Evolutionary conservation across 2,888 invertebrate genomes (phyloP), one percentile per base, ranked within the genome.

Genomic region (Epicampocera succincta): DNA sequence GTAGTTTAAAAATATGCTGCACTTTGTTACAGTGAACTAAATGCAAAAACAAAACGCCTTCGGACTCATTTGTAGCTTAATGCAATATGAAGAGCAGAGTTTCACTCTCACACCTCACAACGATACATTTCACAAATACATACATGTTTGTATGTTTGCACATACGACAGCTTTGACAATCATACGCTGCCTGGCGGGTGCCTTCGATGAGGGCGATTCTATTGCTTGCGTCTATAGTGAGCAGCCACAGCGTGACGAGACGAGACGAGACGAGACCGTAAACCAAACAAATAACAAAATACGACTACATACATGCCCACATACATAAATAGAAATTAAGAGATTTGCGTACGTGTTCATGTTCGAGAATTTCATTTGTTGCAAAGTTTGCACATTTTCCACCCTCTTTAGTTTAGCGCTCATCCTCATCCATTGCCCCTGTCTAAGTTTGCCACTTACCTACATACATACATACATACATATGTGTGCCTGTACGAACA

Each of bases 21-120:
- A 66, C 11, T 54, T 56, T 40, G 15, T 15, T 69, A 46, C 52
- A 76, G 44, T 46, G n/a, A 42, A 63, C 0, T 0, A 54, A 38
- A 42, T 40, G 15, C 12, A 56, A 65, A 50, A 65, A 29, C 50
- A 65, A 72, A 78, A 78, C 42, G 77, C 58, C 65, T 65, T 78
- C 58, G 60, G 58, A 72, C 65, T 78, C 54, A 72, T 74, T 65
- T 72, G 56, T 73, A 65, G 58, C 65, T 78, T 74, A 82, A 77
- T n/a, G n/a, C n/a, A n/a, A n/a, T 74, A 65, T 61, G 78, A 78
- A 77, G n/a, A 33, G 33, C 17, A 19, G 40, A 65, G 44, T 65
- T 71, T 56, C 65, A 71, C 58, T 71, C 71, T 77, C 56, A 3
- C 58, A 60, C n/a, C 29, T n/a, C n/a, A 40, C 48, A 33, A n/a